These are phyloP conservation scores for Bos taurus DNA, from an alignment of 2,113 vertebrate genomes.

Conservation along the genomic window ARS-UCD2.0 NC_037351.1:57815001-57815500, in stretches of 20 bases:
- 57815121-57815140: constrained; percentile 3
- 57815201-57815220: neutral
- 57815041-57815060: neutral
- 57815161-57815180: neutral
- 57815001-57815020: constrained; percentile 41
- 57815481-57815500: neutral
- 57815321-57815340: neutral
- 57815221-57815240: constrained; percentile 14
- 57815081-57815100: constrained; percentile 17
- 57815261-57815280: neutral
- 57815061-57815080: neutral
- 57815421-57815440: neutral
- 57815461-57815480: neutral
- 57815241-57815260: neutral
- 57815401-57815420: neutral
- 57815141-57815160: neutral
- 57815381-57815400: neutral
- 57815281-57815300: constrained; percentile 52
- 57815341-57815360: neutral
- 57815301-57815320: neutral
- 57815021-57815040: constrained; percentile 2
- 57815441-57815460: neutral
- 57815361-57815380: neutral
- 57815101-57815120: neutral
- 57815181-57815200: neutral